These are phyloP conservation scores for Cyprinella venusta DNA, from an alignment of 2,797 vertebrate genomes.

Conservation along the genomic window DNA sequence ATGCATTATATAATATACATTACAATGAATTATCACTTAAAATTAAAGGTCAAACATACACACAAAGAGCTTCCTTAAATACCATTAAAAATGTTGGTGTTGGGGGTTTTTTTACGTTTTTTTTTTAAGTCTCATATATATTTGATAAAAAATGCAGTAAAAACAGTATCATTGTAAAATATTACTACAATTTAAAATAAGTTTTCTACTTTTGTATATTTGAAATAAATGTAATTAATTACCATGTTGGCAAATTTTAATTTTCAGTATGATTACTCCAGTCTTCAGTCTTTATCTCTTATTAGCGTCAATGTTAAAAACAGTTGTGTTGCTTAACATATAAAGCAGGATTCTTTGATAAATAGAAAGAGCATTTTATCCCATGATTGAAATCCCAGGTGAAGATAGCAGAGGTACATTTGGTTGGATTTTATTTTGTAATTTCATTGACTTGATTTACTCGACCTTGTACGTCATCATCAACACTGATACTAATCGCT, in stretches of 20 bases:
- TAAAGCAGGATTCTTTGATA: background rate
- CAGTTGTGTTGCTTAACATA: background rate
- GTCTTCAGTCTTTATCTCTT: background rate
- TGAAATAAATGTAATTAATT: background rate
- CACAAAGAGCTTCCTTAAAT: background rate
- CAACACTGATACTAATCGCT: slow-evolving; percentile 8
- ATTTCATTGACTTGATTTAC: slow-evolving; percentile 12
- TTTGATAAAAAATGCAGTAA: background rate
- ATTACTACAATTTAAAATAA: background rate
- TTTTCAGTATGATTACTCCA: background rate
- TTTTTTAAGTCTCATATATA: background rate
- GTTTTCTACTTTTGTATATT: background rate
- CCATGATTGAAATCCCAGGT: slow-evolving; percentile 1
- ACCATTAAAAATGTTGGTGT: background rate
- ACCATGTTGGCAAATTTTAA: background rate
- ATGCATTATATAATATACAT: background rate
- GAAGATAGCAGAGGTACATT: background rate
- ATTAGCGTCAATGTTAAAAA: background rate
- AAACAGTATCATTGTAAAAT: background rate
- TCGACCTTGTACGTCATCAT: background rate
- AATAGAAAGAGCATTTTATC: background rate
- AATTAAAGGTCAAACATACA: background rate
- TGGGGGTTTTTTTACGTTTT: no score
- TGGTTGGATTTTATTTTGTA: background rate
- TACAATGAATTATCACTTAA: background rate